Conservation (phyloP, 2,797 vertebrate species). For the Trachops cirrhosus region DNA sequence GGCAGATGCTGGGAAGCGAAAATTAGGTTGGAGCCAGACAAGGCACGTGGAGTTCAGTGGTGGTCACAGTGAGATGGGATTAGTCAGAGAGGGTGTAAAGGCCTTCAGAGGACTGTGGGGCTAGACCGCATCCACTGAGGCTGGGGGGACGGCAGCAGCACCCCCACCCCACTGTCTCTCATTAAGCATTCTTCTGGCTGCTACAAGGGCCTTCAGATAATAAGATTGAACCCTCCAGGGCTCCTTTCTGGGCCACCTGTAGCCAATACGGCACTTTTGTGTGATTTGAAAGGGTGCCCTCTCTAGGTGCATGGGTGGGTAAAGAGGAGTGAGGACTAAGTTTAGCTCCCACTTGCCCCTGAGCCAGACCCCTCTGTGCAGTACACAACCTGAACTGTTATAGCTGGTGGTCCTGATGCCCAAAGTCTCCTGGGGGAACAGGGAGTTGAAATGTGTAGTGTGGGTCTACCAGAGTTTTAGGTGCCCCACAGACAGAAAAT, state of each 20-base stretch:
- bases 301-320: background rate
- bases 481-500: background rate
- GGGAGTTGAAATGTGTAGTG: background rate
- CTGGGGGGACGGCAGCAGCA: background rate
- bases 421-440: background rate
- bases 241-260: background rate
- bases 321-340: background rate
- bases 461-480: background rate
- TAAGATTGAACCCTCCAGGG: background rate
- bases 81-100: background rate
- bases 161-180: background rate
- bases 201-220: background rate
- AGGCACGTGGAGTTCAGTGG: background rate
- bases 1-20: constrained; percentile 1
- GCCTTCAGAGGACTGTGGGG: background rate
- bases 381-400: background rate
- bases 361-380: background rate
- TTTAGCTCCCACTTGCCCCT: background rate
- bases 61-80: background rate
- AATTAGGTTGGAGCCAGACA: constrained; percentile 3
- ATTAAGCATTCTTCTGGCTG: background rate
- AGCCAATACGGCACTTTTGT: background rate
- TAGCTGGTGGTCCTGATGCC: background rate
- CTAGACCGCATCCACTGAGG: background rate
- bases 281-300: background rate